These are phyloP conservation scores for Pelecanoides urinatrix DNA, from an alignment of 2,113 vertebrate genomes.

Conservation along the genomic window DNA sequence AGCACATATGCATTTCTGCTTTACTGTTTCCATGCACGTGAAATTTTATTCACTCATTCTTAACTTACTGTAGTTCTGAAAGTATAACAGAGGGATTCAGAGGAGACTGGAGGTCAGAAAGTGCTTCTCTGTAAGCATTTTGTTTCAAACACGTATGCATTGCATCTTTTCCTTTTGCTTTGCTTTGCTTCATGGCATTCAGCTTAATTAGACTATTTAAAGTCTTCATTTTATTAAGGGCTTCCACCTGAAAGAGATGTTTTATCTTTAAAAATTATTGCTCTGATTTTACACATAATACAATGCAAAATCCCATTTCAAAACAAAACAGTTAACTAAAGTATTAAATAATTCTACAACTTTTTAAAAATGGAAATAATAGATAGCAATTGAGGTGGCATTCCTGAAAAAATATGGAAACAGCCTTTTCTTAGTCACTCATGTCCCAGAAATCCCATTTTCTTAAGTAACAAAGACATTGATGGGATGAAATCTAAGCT, in stretches of 20 bases:
- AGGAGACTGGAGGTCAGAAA: constrained; percentile 91
- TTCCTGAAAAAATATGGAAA: neutral
- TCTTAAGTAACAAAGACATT: neutral
- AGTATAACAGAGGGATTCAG: constrained; percentile 91
- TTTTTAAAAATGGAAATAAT: neutral
- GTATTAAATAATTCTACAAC: neutral
- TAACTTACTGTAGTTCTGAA: constrained; percentile 91
- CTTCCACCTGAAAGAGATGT: constrained; percentile 86
- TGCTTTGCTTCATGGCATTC: constrained; percentile 89
- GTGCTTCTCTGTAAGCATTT: constrained; percentile 90
- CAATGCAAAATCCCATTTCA: neutral
- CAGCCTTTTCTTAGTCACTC: neutral
- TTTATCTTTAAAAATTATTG: neutral
- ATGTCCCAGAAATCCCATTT: neutral
- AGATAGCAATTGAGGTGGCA: neutral
- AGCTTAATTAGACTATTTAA: constrained; percentile 95
- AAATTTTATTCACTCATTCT: neutral
- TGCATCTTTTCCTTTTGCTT: constrained; percentile 90
- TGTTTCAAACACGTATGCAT: constrained; percentile 94
- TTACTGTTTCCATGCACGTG: neutral
- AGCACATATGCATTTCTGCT: neutral
- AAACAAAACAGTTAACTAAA: neutral
- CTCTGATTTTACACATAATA: neutral
- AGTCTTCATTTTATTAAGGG: constrained; percentile 94
- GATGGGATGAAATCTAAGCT: neutral